Evolutionary conservation across 2,113 vertebrate genomes (phyloP).

Genomic region (Syngnathoides biaculeatus): DNA sequence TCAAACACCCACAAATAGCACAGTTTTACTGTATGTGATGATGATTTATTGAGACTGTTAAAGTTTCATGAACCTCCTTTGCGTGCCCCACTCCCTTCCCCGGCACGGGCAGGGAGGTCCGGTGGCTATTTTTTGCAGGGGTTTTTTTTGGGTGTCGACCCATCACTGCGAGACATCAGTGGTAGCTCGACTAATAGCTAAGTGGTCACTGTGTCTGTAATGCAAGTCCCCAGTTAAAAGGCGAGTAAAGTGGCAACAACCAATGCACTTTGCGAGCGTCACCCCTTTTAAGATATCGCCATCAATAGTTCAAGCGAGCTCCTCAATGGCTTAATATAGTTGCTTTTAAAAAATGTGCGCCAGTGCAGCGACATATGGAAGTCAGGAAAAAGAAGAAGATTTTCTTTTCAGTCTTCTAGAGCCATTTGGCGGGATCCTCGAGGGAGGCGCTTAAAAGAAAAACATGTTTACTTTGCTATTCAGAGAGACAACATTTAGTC

Average conservation of each 20-base stretch:
- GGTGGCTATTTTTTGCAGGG: constrained; percentile 31
- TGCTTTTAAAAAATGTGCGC: constrained; percentile 16
- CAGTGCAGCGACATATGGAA: constrained; percentile 6
- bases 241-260: constrained; percentile 37
- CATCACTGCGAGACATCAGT: constrained; percentile 21
- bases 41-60: background rate
- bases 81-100: background rate
- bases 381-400: constrained; percentile 6
- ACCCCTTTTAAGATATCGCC: constrained; percentile 41
- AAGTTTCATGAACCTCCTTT: background rate
- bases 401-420: constrained; percentile 2
- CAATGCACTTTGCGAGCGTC: constrained; percentile 51
- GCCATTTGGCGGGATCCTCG: background rate
- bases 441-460: constrained; percentile 1
- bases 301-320: constrained; percentile 55
- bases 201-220: constrained; percentile 34
- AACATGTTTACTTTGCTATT: constrained; percentile 6
- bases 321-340: constrained; percentile 39
- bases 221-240: constrained; percentile 39
- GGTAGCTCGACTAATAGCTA: constrained; percentile 47
- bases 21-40: background rate
- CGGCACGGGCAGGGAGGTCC: background rate
- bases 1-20: background rate
- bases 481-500: background rate
- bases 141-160: constrained; percentile 14